These are phyloP conservation scores for Polyploca ridens DNA, from an alignment of 2,888 invertebrate genomes.

Conservation along the genomic window DNA sequence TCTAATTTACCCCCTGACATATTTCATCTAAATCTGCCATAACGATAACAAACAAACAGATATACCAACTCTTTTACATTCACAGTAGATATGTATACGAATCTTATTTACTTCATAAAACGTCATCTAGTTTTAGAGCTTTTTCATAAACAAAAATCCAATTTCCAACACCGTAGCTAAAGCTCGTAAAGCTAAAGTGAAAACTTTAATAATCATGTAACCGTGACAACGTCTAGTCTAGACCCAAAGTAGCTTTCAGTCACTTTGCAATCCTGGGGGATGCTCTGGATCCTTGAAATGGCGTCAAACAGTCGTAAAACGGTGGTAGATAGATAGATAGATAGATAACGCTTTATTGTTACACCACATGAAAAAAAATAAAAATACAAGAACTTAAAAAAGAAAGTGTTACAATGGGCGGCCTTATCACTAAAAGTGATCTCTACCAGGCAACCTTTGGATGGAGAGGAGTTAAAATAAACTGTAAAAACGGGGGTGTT, in stretches of 20 bases:
- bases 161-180: neutral
- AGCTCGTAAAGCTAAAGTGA: neutral
- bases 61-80: neutral
- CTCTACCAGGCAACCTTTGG: too few species aligned
- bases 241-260: neutral
- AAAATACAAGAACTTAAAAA: too few species aligned
- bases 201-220: neutral
- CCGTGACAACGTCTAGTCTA: neutral
- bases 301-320: neutral
- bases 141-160: constrained; percentile 8
- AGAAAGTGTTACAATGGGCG: too few species aligned
- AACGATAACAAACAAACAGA: too few species aligned
- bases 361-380: too few species aligned
- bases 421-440: too few species aligned
- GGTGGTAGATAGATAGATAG: too few species aligned
- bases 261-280: neutral
- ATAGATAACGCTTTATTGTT: too few species aligned
- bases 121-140: neutral
- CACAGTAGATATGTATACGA: neutral
- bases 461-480: too few species aligned
- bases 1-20: too few species aligned
- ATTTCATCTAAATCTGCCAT: too few species aligned
- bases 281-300: neutral
- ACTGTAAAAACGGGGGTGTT: too few species aligned
- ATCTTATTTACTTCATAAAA: neutral